Conservation (phyloP, 2,797 vertebrate genomes). For the Margarornis squamiger region DNA sequence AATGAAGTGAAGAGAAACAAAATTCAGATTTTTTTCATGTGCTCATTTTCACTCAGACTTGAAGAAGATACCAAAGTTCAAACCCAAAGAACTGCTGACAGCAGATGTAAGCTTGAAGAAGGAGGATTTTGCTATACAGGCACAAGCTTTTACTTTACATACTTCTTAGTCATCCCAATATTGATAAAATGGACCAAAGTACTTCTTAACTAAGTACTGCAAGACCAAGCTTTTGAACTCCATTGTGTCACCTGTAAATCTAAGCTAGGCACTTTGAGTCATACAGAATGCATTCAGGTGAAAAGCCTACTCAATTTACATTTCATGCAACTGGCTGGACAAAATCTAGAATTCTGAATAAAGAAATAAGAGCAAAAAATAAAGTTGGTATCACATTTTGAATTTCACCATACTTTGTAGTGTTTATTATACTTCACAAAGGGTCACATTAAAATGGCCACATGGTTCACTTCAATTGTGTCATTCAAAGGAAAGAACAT, state of each 20-base stretch:
- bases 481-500: neutral
- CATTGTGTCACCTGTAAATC: neutral
- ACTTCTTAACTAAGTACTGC: neutral
- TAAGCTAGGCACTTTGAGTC: neutral
- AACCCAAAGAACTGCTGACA: neutral
- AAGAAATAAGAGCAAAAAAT: neutral
- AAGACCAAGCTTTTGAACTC: neutral
- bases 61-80: neutral
- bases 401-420: neutral
- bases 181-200: neutral
- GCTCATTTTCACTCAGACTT: neutral
- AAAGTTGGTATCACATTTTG: neutral
- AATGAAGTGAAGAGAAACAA: neutral
- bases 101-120: neutral
- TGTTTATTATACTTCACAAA: neutral
- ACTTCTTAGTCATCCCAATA: neutral
- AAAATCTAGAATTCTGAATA: neutral
- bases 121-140: neutral
- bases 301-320: neutral
- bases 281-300: neutral
- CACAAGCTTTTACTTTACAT: neutral
- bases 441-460: neutral
- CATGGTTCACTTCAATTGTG: neutral
- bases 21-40: neutral
- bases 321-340: neutral